A percentile compares a stretch with the other conserved stretches of the same genome.
phyloP scores from a whole-genome alignment of 2,888 invertebrate genomes.

The Dyspetes luteomarginatus region DNA sequence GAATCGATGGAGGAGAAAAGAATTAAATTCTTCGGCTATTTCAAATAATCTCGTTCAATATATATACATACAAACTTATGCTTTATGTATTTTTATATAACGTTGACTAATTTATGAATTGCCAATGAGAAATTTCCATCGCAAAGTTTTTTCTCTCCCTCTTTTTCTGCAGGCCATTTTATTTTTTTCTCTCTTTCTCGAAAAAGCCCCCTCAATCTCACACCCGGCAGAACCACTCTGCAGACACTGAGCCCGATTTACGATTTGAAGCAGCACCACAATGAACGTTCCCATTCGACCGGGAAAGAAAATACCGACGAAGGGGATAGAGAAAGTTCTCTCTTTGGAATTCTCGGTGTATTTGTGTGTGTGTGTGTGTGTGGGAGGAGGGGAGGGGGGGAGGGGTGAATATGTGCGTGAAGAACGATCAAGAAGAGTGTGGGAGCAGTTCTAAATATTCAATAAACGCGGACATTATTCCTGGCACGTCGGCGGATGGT shows the following conservation, averaged over 20 bases:
- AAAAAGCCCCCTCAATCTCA: slow-evolving; percentile 37
- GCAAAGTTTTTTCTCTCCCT: slow-evolving; percentile 30
- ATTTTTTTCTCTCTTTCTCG: slow-evolving; percentile 12
- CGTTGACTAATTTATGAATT: slow-evolving; percentile 68
- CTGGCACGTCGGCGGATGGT: slow-evolving; percentile 77
- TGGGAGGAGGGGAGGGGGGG: slow-evolving; percentile 52
- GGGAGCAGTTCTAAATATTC: slow-evolving; percentile 81
- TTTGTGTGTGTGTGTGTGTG: slow-evolving; percentile 13
- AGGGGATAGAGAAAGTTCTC: slow-evolving; percentile 43
- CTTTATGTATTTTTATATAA: slow-evolving; percentile 9
- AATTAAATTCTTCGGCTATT: slow-evolving; percentile 9
- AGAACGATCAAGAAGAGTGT: slow-evolving; percentile 47
- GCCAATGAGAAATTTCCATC: slow-evolving; percentile 24
- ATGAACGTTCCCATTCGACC: slow-evolving; percentile 31
- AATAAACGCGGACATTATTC: slow-evolving; percentile 82
- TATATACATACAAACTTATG: background rate
- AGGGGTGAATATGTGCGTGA: slow-evolving; percentile 39
- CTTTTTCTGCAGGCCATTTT: no score
- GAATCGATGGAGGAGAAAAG: slow-evolving; percentile 10
- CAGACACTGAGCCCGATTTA: slow-evolving; percentile 73
- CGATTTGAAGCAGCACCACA: slow-evolving; percentile 71
- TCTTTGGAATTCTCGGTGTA: slow-evolving; percentile 11
- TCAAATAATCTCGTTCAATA: background rate
- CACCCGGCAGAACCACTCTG: slow-evolving; percentile 37
- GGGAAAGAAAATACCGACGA: slow-evolving; percentile 65